phyloP scores from a whole-genome alignment of 2,113 vertebrate species.

The Pipra filicauda region DNA sequence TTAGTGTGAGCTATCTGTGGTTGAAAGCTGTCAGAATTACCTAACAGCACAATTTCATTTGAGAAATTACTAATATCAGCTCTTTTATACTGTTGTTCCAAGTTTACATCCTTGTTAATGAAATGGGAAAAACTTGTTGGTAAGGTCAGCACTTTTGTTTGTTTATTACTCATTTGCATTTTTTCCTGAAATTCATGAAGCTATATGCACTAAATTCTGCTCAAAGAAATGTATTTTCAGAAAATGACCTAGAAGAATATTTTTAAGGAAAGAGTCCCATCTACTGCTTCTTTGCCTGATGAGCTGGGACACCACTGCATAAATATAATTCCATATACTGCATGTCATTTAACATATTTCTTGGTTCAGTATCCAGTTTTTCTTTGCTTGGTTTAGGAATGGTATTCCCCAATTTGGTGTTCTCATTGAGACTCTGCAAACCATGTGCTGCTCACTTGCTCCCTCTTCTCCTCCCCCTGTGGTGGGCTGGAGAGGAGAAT shows the following conservation, averaged over 20 bases:
- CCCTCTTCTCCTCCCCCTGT: not conserved
- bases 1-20: constrained; percentile 17
- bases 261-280: not conserved
- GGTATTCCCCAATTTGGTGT: not conserved
- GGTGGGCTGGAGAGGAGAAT: not conserved
- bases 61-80: constrained; percentile 40
- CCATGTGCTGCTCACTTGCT: rapidly evolving
- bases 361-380: not conserved
- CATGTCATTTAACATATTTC: not conserved
- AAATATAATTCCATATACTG: not conserved
- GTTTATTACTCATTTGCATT: not conserved
- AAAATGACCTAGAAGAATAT: not conserved
- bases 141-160: constrained; percentile 2
- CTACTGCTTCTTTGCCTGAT: not conserved
- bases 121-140: not conserved
- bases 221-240: not conserved
- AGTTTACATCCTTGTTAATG: not conserved
- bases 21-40: constrained; percentile 54
- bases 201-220: not conserved
- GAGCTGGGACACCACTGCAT: not conserved
- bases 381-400: not conserved
- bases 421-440: not conserved
- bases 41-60: constrained; percentile 33
- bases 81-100: constrained; percentile 9
- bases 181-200: not conserved